These are phyloP conservation scores for Varecia variegata DNA, from an alignment of 2,797 vertebrate species.

Conservation along the genomic window DNA sequence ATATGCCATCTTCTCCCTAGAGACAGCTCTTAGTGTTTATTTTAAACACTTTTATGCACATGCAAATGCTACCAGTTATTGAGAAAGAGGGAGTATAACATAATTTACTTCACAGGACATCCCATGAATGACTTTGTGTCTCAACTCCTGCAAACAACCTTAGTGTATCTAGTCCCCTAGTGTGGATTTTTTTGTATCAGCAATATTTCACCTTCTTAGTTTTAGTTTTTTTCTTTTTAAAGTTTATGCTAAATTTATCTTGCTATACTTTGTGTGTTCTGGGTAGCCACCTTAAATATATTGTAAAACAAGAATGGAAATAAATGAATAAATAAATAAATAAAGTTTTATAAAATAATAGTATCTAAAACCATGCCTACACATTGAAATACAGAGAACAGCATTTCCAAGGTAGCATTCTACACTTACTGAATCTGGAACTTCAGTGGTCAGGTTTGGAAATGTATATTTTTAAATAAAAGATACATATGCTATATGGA, in stretches of 20 bases:
- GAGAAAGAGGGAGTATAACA: neutral
- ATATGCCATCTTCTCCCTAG: neutral
- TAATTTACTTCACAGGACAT: neutral
- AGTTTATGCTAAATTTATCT: neutral
- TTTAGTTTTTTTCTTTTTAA: constrained; percentile 5
- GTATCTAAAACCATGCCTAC: neutral
- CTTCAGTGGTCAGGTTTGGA: neutral
- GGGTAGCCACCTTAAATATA: neutral
- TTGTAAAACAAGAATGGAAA: neutral
- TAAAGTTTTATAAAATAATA: neutral
- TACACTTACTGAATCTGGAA: neutral
- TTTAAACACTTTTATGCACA: neutral
- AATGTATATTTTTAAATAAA: neutral
- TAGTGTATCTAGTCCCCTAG: neutral
- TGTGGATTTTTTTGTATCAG: neutral
- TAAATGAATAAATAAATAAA: neutral
- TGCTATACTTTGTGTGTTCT: neutral
- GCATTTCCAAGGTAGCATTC: neutral
- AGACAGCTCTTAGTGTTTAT: neutral
- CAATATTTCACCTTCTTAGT: neutral
- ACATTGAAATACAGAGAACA: neutral
- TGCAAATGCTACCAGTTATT: neutral
- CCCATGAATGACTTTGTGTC: neutral
- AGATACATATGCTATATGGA: neutral
- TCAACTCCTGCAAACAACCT: neutral